Evolutionary conservation across 2,797 vertebrate genomes (phyloP).

Genomic region (Astyanax mexicanus): DNA sequence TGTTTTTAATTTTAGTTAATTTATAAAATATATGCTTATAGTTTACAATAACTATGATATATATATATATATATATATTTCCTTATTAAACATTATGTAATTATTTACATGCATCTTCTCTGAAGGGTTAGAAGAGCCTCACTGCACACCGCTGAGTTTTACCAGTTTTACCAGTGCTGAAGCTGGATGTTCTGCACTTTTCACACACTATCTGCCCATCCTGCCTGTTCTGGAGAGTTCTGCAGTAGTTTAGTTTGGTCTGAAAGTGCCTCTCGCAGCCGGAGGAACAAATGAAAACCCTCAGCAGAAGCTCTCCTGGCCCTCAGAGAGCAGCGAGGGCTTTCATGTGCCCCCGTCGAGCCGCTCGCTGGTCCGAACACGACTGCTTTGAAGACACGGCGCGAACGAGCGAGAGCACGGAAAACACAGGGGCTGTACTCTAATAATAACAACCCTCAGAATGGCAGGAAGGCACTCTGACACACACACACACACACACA

Average conservation of each 20-base stretch:
- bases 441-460: conserved; percentile 55
- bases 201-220: conserved; percentile 42
- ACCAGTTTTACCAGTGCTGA: conserved; percentile 27
- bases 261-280: conserved; percentile 49
- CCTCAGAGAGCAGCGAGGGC: conserved; percentile 46
- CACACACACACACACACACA: conserved; percentile 38
- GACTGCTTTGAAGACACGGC: conserved; percentile 53
- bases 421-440: conserved; percentile 28
- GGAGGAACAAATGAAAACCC: conserved; percentile 49
- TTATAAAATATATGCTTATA: too few species aligned
- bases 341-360: conserved; percentile 53
- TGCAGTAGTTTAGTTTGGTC: conserved; percentile 36
- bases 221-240: conserved; percentile 33
- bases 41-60: too few species aligned
- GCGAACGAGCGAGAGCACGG: conserved; percentile 42
- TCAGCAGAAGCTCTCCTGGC: conserved; percentile 41
- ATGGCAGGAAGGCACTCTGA: conserved; percentile 37
- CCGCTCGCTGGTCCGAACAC: conserved; percentile 39
- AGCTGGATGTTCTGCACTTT: conserved; percentile 35
- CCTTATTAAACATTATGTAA: too few species aligned
- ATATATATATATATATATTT: too few species aligned
- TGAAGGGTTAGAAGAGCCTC: too few species aligned
- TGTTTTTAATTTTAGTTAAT: too few species aligned
- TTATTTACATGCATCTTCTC: too few species aligned
- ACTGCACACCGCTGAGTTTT: too few species aligned